Evolutionary conservation across 2,888 invertebrate species (phyloP).

Genomic region (Plusia festucae): DNA sequence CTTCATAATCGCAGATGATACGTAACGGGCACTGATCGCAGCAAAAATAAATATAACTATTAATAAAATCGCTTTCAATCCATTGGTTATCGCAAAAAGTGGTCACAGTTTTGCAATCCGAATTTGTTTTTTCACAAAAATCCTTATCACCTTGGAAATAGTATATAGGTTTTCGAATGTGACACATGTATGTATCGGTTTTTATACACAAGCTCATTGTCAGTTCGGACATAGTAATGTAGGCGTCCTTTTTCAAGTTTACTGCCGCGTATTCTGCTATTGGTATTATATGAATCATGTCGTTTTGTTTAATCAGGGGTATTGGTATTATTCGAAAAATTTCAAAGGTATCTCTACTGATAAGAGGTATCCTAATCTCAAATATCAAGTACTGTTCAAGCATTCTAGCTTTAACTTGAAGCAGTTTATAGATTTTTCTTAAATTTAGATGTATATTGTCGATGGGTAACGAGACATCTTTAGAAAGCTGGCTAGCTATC

Average conservation of each 20-base stretch:
- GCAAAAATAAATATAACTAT: conserved; percentile 10
- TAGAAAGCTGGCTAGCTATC: conserved; percentile 10
- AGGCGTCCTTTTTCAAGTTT: conserved; percentile 10
- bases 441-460: conserved; percentile 15
- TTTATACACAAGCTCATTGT: conserved; percentile 8
- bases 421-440: conserved; percentile 10
- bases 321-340: conserved; percentile 15
- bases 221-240: conserved; percentile 10
- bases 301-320: conserved; percentile 6
- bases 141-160: conserved; percentile 9
- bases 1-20: conserved; percentile 8
- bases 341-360: conserved; percentile 18
- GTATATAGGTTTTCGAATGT: conserved; percentile 6
- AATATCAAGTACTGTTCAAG: conserved; percentile 12
- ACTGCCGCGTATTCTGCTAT: conserved; percentile 12
- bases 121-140: conserved; percentile 8
- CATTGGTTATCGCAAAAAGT: conserved; percentile 10
- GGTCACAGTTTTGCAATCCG: background rate
- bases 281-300: conserved; percentile 10
- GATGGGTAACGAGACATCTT: conserved; percentile 13
- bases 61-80: conserved; percentile 8
- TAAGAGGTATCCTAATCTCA: conserved; percentile 10
- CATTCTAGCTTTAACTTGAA: conserved; percentile 20
- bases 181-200: conserved; percentile 9
- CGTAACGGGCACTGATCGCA: conserved; percentile 6